Evolutionary conservation across 2,888 invertebrate species (phyloP), one percentile per base, ranked within the genome.

Genomic region (Aleiodes leptofemur): DNA sequence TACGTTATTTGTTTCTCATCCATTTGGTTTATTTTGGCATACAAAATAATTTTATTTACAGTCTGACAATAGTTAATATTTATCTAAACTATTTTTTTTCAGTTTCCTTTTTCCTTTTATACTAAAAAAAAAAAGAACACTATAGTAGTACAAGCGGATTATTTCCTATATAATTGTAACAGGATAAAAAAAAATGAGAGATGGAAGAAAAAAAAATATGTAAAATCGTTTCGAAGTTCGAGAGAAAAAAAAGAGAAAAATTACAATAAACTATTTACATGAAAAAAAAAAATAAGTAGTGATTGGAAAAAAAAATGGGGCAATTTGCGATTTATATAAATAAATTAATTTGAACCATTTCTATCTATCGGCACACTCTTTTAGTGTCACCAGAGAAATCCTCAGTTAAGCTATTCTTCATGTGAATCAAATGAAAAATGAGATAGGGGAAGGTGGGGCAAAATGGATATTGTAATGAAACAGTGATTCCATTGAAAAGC

Each of bases 21-120:
- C 83, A 86, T 87, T 88, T 87, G 87, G 87, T 88, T 85, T 87
- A 86, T 87, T 88, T 88, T 88, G 86, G 86, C 88, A 87, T 88
- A 88, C 88, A 88, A 88, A 88, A 88, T 88, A 88, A 88, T 88
- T 84, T 88, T 88, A 88, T 88, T 83, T 88, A 88, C 88, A 88
- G 86, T 85, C 82, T 85, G 86, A 86, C 82, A 82, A 83, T 84
- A 83, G 83, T 85, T 83, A 82, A 23, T 82, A 77, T 68, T 61
- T 31, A 14, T 73, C 9, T 57, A 59, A 75, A 76, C 77, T 68
- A 50, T 50, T 70, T 56, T 23, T 23, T 23, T 71, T 71, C 38
- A 34, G 48, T 70, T 74, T 48, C 48, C 53, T 72, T 72, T 51
- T 29, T 57, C 14, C 51, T 61, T 73, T 79, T 78, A 77, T 79